phyloP scores from a whole-genome alignment of 2,888 invertebrate species.

The Nowickia ferox region DNA sequence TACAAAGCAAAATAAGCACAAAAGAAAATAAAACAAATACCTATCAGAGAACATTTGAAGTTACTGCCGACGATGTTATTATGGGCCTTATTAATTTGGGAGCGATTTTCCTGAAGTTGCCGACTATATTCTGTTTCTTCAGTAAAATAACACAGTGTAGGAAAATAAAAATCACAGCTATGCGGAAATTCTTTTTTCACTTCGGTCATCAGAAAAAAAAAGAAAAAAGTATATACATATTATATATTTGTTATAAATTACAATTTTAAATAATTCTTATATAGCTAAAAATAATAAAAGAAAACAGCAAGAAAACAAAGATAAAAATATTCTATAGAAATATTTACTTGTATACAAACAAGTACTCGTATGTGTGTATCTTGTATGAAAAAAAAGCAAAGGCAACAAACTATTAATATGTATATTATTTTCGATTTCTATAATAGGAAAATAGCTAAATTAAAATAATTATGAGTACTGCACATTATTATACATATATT shows the following conservation, averaged over 20 bases:
- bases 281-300: slow-evolving; percentile 6
- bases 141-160: background rate
- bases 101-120: no score
- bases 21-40: no score
- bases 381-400: background rate
- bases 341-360: background rate
- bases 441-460: background rate
- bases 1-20: no score
- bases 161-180: slow-evolving; percentile 1
- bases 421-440: background rate
- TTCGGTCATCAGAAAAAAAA: slow-evolving; percentile 8
- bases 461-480: background rate
- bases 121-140: no score
- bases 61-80: no score
- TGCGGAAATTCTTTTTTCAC: slow-evolving; percentile 44
- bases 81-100: no score
- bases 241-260: slow-evolving; percentile 7
- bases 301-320: background rate
- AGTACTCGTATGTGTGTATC: background rate
- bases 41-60: no score
- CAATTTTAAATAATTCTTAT: slow-evolving; percentile 14
- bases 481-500: background rate
- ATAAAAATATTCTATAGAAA: background rate
- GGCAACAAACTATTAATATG: slow-evolving; percentile 15
- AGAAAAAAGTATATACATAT: background rate